Percentiles rank a stretch among this genome's conserved stretches.
These are phyloP conservation scores for Alexandromys fortis DNA, from an alignment of 2,113 vertebrate species.

Conservation along the genomic window DNA sequence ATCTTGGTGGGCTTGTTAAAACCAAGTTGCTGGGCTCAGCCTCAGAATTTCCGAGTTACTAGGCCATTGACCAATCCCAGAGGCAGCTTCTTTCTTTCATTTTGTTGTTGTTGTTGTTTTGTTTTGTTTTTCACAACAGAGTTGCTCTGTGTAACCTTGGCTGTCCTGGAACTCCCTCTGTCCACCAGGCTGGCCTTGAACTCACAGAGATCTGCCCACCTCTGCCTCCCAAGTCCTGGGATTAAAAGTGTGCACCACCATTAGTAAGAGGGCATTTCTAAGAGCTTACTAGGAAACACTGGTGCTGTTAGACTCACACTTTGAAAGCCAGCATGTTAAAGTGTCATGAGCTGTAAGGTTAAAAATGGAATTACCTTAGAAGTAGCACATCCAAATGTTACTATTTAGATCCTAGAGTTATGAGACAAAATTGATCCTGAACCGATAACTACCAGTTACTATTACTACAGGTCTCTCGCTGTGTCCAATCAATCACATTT, in stretches of 20 bases:
- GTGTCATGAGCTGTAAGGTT: background rate
- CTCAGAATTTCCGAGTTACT: background rate
- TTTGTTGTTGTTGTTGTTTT: too few relatives aligned
- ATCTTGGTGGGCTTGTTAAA: background rate
- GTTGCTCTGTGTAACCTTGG: background rate
- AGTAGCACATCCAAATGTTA: background rate
- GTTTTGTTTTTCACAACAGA: background rate
- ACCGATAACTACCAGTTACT: slow-evolving; percentile 19
- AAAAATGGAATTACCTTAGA: slow-evolving; percentile 25
- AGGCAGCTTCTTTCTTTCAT: background rate
- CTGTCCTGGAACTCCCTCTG: background rate
- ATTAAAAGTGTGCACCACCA: background rate
- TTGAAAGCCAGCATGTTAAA: background rate
- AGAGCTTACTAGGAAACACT: background rate
- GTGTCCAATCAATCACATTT: background rate
- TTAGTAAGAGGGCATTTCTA: background rate
- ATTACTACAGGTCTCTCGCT: background rate
- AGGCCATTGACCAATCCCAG: background rate
- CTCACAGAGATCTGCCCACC: background rate
- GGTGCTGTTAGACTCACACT: background rate
- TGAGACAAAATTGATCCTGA: background rate
- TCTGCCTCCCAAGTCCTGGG: background rate
- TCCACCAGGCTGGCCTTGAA: background rate
- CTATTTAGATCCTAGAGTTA: background rate
- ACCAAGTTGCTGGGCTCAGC: background rate